These are phyloP conservation scores for Thaumatotibia leucotreta DNA, from an alignment of 1,140 invertebrate genomes.

Conservation along the genomic window DNA sequence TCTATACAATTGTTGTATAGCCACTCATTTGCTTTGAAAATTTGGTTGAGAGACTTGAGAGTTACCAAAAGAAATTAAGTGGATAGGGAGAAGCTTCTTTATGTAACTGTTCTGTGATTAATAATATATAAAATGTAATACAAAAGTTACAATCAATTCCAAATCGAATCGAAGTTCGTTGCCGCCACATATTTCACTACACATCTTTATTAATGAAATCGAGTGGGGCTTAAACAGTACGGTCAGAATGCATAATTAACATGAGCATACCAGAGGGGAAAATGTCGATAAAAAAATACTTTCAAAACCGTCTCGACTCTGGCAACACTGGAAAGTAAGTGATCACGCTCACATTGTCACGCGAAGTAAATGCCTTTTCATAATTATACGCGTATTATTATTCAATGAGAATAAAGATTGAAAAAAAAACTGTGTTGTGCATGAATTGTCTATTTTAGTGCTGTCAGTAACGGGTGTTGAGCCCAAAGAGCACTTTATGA, in stretches of 20 bases:
- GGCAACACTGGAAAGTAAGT: conserved; percentile 6
- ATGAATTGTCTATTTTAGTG: background rate
- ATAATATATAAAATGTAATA: background rate
- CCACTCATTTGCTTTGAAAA: no score
- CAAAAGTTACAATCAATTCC: background rate
- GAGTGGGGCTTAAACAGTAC: background rate
- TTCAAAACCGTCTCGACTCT: conserved; percentile 1
- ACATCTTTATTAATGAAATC: conserved; percentile 7
- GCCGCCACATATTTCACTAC: background rate
- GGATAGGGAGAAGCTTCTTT: no score
- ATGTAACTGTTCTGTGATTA: no score
- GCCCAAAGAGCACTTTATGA: no score
- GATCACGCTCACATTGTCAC: background rate
- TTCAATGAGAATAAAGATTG: background rate
- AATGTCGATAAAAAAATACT: conserved; percentile 7
- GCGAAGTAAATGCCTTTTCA: background rate
- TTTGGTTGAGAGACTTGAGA: no score
- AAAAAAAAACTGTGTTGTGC: background rate
- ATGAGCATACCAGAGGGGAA: conserved; percentile 3
- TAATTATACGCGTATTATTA: conserved; percentile 7
- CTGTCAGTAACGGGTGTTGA: background rate
- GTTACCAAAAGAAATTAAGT: no score
- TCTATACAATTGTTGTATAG: no score
- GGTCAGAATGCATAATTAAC: conserved; percentile 8
- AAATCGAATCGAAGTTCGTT: background rate